phyloP scores from a whole-genome alignment of 2,888 invertebrate species.

The Nemapogon koenigi region DNA sequence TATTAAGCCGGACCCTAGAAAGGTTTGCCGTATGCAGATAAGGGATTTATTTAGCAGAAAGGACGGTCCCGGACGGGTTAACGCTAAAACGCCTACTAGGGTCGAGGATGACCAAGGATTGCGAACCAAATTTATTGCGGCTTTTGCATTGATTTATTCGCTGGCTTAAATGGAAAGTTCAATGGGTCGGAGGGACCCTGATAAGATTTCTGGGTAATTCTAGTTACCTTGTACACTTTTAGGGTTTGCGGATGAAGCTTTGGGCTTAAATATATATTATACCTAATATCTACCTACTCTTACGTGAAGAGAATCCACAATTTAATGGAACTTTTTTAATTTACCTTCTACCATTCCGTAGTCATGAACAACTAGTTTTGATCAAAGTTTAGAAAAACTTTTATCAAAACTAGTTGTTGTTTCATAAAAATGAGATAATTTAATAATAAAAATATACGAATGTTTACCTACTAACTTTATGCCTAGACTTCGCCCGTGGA shows the following conservation, averaged over 20 bases:
- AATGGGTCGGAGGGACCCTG: constrained; percentile 11
- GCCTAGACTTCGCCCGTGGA: too few species aligned
- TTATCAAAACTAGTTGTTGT: too few species aligned
- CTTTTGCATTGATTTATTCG: constrained; percentile 59
- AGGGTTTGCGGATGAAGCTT: constrained; percentile 5
- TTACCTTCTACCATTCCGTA: too few species aligned
- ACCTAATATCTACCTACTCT: too few species aligned
- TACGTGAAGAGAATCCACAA: too few species aligned
- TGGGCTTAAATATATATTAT: too few species aligned
- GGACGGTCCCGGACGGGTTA: constrained; percentile 57
- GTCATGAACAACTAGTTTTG: too few species aligned
- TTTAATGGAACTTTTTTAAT: too few species aligned
- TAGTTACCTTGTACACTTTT: constrained; percentile 4
- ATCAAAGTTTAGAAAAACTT: too few species aligned
- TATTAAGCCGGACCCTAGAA: constrained; percentile 65
- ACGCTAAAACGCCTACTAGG: constrained; percentile 47
- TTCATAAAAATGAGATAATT: too few species aligned
- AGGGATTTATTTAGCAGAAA: constrained; percentile 64
- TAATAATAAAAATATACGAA: too few species aligned
- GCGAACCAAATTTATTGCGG: constrained; percentile 56
- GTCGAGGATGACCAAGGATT: constrained; percentile 60
- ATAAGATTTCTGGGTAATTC: constrained; percentile 8
- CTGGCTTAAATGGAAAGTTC: constrained; percentile 13
- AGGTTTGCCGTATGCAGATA: constrained; percentile 67
- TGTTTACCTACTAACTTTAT: too few species aligned